Conservation (phyloP, 2,888 invertebrate species). For the Melinopterus prodromus region DNA sequence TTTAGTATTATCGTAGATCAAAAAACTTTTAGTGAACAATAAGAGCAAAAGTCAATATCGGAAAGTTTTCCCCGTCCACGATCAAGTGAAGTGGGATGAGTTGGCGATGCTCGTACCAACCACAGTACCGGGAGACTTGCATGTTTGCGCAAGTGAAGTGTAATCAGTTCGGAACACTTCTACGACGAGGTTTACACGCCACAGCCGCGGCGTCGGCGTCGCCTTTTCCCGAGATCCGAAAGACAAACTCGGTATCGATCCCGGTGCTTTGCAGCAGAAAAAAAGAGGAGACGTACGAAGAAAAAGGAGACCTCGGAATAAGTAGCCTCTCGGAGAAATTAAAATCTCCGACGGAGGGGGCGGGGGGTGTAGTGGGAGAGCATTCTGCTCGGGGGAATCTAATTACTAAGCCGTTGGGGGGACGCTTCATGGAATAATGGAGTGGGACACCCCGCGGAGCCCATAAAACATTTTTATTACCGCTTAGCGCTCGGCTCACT, state of each 20-base stretch:
- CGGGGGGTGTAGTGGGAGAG: background rate
- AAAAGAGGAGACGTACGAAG: slow-evolving; percentile 6
- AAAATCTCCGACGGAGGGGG: slow-evolving; percentile 17
- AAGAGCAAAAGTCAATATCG: background rate
- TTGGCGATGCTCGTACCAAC: background rate
- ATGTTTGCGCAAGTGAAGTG: slow-evolving; percentile 25
- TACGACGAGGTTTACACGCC: slow-evolving; percentile 28
- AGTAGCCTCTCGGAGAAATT: slow-evolving; percentile 25
- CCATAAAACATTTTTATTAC: slow-evolving; percentile 23
- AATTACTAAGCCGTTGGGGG: slow-evolving; percentile 15
- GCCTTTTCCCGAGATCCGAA: slow-evolving; percentile 22
- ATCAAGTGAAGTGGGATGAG: slow-evolving; percentile 4
- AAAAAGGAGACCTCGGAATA: slow-evolving; percentile 12
- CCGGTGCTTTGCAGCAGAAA: background rate
- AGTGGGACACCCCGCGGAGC: slow-evolving; percentile 21
- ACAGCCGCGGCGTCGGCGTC: slow-evolving; percentile 14
- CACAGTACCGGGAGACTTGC: slow-evolving; percentile 7
- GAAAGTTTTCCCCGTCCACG: background rate
- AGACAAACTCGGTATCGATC: slow-evolving; percentile 23
- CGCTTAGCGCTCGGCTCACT: slow-evolving; percentile 14
- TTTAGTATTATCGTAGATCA: background rate
- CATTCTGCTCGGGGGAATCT: slow-evolving; percentile 20
- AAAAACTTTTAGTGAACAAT: background rate
- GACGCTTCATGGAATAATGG: slow-evolving; percentile 23
- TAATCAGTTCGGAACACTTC: slow-evolving; percentile 31